phyloP scores from a whole-genome alignment of 2,113 vertebrate species.

The Euleptes europaea region DNA sequence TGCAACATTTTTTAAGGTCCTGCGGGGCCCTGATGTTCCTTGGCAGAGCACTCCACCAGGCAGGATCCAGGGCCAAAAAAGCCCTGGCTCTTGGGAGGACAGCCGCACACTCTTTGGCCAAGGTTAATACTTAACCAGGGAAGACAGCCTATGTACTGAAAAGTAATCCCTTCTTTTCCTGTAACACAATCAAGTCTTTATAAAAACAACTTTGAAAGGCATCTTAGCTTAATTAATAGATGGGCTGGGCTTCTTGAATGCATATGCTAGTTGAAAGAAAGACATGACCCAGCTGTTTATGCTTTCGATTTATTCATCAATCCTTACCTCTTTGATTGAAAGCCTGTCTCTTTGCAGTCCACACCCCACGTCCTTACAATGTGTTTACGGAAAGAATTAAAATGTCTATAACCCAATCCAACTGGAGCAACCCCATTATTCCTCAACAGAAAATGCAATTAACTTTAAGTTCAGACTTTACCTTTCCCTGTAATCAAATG shows the following conservation, averaged over 20 bases:
- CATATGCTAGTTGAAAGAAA: slow-evolving; percentile 3
- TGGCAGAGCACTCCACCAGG: no score
- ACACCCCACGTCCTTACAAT: slow-evolving; percentile 15
- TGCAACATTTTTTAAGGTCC: no score
- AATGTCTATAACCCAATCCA: slow-evolving; percentile 8
- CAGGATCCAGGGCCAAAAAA: no score
- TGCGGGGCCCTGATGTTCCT: no score
- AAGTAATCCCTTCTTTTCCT: neutral
- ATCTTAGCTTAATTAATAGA: slow-evolving; percentile 36
- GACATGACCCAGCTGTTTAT: slow-evolving; percentile 1
- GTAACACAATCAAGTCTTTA: neutral
- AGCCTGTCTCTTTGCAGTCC: neutral
- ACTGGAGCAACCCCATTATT: slow-evolving; percentile 48
- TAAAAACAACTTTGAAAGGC: slow-evolving; percentile 6
- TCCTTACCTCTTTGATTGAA: slow-evolving; percentile 7
- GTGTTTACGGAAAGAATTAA: slow-evolving; percentile 30
- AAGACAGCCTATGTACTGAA: neutral
- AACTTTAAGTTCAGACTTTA: slow-evolving; percentile 63
- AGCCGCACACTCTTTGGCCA: no score
- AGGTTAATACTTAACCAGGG: no score
- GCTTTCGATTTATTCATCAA: neutral
- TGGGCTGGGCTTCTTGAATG: neutral
- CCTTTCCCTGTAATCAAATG: slow-evolving; percentile 58
- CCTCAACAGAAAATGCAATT: slow-evolving; percentile 58
- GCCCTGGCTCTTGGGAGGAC: no score